Conservation (phyloP, 2,888 invertebrate species). For the Biston stratarius region DNA sequence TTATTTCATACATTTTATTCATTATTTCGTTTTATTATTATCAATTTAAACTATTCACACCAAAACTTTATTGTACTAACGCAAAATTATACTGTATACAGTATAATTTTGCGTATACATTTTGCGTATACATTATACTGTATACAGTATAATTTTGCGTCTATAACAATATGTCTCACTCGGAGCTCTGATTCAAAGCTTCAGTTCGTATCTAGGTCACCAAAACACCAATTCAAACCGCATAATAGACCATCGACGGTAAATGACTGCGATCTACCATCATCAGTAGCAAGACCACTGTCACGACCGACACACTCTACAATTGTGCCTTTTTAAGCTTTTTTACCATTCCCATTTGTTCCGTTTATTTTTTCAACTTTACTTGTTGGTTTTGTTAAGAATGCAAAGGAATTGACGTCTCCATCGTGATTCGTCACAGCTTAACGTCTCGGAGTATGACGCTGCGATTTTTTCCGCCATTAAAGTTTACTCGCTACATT, state of each 20-base stretch:
- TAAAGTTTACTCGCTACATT: constrained; percentile 49
- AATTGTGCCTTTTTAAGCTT: constrained; percentile 44
- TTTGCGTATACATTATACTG: too few species aligned
- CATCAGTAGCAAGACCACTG: constrained; percentile 40
- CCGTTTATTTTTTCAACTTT: constrained; percentile 55
- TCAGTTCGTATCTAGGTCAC: constrained; percentile 24
- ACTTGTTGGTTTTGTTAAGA: constrained; percentile 83
- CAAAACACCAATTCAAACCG: constrained; percentile 30
- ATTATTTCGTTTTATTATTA: too few species aligned
- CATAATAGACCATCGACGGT: constrained; percentile 30
- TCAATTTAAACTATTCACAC: constrained; percentile 1
- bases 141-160: too few species aligned
- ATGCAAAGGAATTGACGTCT: constrained; percentile 80
- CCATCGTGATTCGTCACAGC: constrained; percentile 79
- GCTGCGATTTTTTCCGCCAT: constrained; percentile 75
- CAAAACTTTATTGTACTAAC: too few species aligned
- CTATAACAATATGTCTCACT: constrained; percentile 3
- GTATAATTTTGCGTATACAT: too few species aligned
- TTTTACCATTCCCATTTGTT: constrained; percentile 49
- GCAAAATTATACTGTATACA: too few species aligned
- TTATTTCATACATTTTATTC: too few species aligned
- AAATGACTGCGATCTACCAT: constrained; percentile 27
- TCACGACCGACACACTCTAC: constrained; percentile 53
- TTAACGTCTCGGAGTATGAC: constrained; percentile 74
- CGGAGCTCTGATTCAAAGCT: constrained; percentile 6